Percentiles rank a stretch among this genome's conserved stretches.
Evolutionary conservation across 2,797 vertebrate genomes (phyloP).

Genomic region (Malacoctenus gilli): DNA sequence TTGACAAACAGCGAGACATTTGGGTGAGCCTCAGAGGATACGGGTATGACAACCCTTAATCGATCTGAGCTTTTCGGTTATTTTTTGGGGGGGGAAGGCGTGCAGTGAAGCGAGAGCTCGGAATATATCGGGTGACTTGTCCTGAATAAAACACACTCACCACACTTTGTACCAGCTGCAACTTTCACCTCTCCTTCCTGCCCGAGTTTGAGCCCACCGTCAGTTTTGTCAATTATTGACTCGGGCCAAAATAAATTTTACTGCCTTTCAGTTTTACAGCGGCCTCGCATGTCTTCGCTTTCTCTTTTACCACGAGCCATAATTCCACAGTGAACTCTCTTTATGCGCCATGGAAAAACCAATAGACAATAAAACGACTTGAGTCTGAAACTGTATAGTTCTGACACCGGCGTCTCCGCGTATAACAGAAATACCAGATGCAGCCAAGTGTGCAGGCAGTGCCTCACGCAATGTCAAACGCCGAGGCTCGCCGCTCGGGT

Average conservation of each 20-base stretch:
- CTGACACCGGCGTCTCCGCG: conserved; percentile 13
- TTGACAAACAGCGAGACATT: conserved; percentile 49
- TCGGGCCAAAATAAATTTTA: neutral
- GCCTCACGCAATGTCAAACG: conserved; percentile 58
- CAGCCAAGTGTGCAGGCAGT: conserved; percentile 50
- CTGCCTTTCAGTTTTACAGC: neutral
- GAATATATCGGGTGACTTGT: conserved; percentile 42
- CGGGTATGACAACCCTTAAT: conserved; percentile 48
- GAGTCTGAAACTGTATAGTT: conserved; percentile 21
- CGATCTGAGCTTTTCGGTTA: conserved; percentile 39
- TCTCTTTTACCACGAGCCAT: conserved; percentile 2
- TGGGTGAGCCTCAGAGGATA: conserved; percentile 33
- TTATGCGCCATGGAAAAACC: conserved; percentile 15
- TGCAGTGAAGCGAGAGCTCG: conserved; percentile 43
- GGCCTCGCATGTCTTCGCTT: conserved; percentile 1
- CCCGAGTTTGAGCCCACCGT: neutral
- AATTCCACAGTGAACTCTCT: conserved; percentile 10
- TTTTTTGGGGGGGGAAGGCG: no score
- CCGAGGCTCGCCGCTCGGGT: conserved; percentile 17
- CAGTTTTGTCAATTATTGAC: conserved; percentile 11
- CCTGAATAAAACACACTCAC: conserved; percentile 28
- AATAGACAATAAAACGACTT: conserved; percentile 16
- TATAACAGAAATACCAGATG: conserved; percentile 37
- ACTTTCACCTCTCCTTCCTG: conserved; percentile 27
- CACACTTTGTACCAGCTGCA: conserved; percentile 23